Evolutionary conservation across 2,888 invertebrate species (phyloP).

Genomic region (Branchipolynoe longqiensis): DNA sequence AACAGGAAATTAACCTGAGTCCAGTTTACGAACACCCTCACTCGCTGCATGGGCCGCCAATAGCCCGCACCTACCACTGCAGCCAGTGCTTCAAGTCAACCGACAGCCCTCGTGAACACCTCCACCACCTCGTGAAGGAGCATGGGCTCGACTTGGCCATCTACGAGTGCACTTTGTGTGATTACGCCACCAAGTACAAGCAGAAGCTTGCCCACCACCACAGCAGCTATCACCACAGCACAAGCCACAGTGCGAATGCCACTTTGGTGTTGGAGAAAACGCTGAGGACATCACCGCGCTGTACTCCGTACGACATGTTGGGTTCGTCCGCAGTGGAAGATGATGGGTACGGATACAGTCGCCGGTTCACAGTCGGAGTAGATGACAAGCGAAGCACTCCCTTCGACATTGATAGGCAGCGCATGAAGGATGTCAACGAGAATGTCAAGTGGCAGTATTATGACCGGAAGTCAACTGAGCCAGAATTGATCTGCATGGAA

Average conservation of each 20-base stretch:
- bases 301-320: conserved; percentile 26
- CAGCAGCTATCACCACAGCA: conserved; percentile 62
- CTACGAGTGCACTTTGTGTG: conserved; percentile 77
- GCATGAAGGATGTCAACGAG: conserved; percentile 28
- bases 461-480: neutral
- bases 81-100: conserved; percentile 38
- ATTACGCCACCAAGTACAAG: conserved; percentile 78
- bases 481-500: neutral
- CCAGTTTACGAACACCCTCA: neutral
- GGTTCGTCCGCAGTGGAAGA: conserved; percentile 10
- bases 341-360: neutral
- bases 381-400: neutral
- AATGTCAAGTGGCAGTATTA: conserved; percentile 41
- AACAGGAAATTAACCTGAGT: conserved; percentile 22
- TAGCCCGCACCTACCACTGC: conserved; percentile 45
- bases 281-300: neutral
- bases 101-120: conserved; percentile 59
- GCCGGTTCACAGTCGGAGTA: neutral
- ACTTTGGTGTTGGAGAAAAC: no score
- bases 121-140: conserved; percentile 74
- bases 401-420: no score
- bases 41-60: neutral
- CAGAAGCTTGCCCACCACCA: conserved; percentile 76
- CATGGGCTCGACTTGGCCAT: conserved; percentile 74
- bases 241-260: neutral